These are phyloP conservation scores for Eidolon dupreanum DNA, from an alignment of 2,797 vertebrate species.

Conservation along the genomic window DNA sequence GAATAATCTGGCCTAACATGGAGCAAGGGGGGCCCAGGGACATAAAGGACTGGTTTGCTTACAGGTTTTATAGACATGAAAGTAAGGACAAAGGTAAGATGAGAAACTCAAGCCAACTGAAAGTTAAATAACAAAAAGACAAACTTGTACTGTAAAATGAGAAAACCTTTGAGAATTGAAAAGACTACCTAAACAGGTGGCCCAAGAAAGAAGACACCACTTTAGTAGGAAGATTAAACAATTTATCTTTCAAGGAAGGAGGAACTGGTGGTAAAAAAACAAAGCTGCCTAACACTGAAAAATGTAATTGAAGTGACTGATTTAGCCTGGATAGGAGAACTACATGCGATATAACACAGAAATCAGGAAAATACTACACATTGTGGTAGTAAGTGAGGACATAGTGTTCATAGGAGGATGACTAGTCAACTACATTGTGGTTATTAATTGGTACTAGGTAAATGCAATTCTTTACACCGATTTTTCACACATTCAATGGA, in stretches of 20 bases:
- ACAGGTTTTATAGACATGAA: neutral
- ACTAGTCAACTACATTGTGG: neutral
- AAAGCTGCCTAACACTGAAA: neutral
- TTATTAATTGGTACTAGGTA: neutral
- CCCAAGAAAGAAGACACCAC: neutral
- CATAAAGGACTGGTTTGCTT: neutral
- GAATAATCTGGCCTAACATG: neutral
- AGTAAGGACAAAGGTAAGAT: neutral
- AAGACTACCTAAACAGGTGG: neutral
- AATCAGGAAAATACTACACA: neutral
- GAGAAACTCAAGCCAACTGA: neutral
- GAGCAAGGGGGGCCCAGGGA: neutral
- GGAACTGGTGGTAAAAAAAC: neutral
- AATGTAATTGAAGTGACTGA: neutral
- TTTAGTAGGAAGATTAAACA: neutral
- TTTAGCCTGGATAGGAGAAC: neutral
- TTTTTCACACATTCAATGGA: neutral
- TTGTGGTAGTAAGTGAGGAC: neutral
- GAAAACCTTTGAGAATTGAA: neutral
- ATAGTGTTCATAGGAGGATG: neutral
- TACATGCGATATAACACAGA: neutral
- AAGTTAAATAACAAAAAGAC: neutral
- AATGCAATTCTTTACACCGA: neutral
- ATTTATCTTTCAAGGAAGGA: conserved; percentile 17
- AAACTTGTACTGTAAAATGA: conserved; percentile 9